Evolutionary conservation across 2,113 vertebrate species (phyloP), one percentile per base, ranked within the genome.

Genomic region (Hippoglossus stenolepis): DNA sequence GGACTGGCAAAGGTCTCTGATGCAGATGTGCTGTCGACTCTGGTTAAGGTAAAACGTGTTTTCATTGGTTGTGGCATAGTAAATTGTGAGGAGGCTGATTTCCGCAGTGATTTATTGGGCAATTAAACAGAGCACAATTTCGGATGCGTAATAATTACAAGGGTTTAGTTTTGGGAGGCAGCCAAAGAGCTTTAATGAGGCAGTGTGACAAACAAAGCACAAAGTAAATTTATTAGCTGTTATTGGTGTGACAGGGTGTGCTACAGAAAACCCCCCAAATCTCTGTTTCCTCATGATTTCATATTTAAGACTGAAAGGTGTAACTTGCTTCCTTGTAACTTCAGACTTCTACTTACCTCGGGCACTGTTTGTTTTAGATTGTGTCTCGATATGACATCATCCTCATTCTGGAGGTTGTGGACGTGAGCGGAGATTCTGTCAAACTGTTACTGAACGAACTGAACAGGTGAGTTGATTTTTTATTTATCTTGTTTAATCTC

Each of bases 311-410:
- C 20, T 54, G 5, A n/a, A 51, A 9, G n/a, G n/a, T 18, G 28
- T 31, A 5, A 31, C 5, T 31, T 31, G 2, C 4, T 28, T 58
- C 18, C 3, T 60, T 2, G 17, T 12, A 17, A 17, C 26, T 18
- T 58, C 62, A 11, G 38, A 35, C 18, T 21, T 51, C 4, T 35
- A 23, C 26, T 60, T 14, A 2, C 0, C 28, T 21, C 14, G 15
- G 15, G 31, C 10, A 53, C 0, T 10, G 6, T 9, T 65, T 61
- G 73, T 24, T 26, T n/a, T 66, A 93, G 93, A 93, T 94, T 70
- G 88, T 93, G 49, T 93, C 90, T 47, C 77, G 78, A 14, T 94
- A 94, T 38, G 92, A 94, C 70, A 91, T 94, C 21, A 90, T 93
- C 31, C 4, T 94, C 47, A 89, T 95, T 38, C 76, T 94, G 31